These are phyloP conservation scores for Drosophila quadrilineata DNA, from an alignment of 1,140 invertebrate species.

Conservation along the genomic window DNA sequence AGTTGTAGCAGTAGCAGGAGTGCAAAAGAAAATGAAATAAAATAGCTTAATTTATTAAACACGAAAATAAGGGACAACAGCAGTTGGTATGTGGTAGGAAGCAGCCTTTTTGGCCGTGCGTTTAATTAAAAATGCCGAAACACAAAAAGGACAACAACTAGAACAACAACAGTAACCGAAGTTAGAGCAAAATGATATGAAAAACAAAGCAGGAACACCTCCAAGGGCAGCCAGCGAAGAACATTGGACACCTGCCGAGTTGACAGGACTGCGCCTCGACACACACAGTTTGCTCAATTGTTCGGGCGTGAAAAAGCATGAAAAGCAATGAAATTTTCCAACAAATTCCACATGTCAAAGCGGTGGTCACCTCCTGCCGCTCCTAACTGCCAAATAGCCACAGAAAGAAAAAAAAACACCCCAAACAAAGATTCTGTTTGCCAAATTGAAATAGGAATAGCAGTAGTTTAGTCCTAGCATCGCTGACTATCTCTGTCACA, in stretches of 20 bases:
- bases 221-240: not conserved
- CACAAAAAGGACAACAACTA: slow-evolving; percentile 1
- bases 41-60: slow-evolving; percentile 57
- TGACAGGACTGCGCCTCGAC: too few relatives aligned
- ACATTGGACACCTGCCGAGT: slow-evolving; percentile 25
- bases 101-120: slow-evolving; percentile 22
- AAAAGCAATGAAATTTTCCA: slow-evolving; percentile 48
- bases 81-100: too few relatives aligned
- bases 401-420: too few relatives aligned
- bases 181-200: not conserved
- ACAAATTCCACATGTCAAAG: slow-evolving; percentile 46
- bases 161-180: not conserved
- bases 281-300: slow-evolving; percentile 3
- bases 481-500: too few relatives aligned
- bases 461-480: too few relatives aligned
- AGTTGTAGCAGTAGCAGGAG: too few relatives aligned
- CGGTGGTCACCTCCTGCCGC: slow-evolving; percentile 1
- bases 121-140: slow-evolving; percentile 60
- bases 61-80: slow-evolving; percentile 23
- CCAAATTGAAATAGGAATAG: too few relatives aligned
- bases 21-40: slow-evolving; percentile 43
- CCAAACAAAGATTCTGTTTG: too few relatives aligned
- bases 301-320: slow-evolving; percentile 26
- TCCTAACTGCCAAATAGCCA: slow-evolving; percentile 8
- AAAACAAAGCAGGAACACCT: not conserved